Base-by-base conservation (phyloP, 2,888 invertebrate genomes). In the Drosophila rubida region DNA sequence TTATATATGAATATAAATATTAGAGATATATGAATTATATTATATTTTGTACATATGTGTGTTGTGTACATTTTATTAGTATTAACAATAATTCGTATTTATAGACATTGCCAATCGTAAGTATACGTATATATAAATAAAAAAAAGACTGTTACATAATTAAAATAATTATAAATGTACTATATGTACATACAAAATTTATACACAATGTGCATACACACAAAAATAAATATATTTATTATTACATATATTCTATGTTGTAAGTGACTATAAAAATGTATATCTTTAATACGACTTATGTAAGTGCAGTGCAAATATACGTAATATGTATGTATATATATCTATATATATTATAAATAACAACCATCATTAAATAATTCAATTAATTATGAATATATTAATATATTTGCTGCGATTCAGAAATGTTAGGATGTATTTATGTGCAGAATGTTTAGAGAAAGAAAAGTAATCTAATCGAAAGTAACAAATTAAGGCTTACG, bases 61-160 rank as follows among this genome's bases (percentile, higher is more conserved):
- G 41, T 44, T 44, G 30, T 44, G n/a, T 44, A 23, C 22, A 54
- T 37, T 73, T 69, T 32, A 11, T 32, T 79, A 71, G 57, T 51
- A 67, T 19, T 30, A 53, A 42, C 22, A 32, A 41, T 41, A 37
- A 39, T 53, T 19, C 27, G 30, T 27, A 41, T 13, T 53, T 19
- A 64, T 53, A 81, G 80, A 61, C 76, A 87, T 87, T 85, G 86
- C 83, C 77, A 82, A 80, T 82, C 76, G 65, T 51, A 62, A 75
- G 45, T 44, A 44, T 44, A 54, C 55, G 45, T 55, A 35, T 45
- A 45, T 45, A 45, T 35, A 9, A 55, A 11, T 44, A 55, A 55
- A 54, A 54, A 13, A 78, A 87, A 83, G 83, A 83, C 83, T 83
- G 83, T 55, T 69, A 73, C 64, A 58, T 60, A 67, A 51, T 68